These are phyloP conservation scores for Epinephelus moara DNA, from an alignment of 2,113 vertebrate genomes.

Conservation along the genomic window DNA sequence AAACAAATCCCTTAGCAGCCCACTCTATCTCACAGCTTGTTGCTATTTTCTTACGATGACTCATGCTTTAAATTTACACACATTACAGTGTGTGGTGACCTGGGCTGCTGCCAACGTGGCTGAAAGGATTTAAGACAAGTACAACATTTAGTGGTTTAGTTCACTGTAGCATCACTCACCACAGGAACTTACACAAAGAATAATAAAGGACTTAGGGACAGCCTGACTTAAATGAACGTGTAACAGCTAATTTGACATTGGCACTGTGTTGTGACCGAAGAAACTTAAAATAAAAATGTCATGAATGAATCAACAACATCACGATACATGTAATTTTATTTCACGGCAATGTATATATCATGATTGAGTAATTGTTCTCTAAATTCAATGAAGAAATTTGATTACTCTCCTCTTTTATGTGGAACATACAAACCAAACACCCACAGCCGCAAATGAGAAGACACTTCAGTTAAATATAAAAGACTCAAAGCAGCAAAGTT, in stretches of 20 bases:
- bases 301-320: neutral
- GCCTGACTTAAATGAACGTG: neutral
- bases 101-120: conserved; percentile 31
- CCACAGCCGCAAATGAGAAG: no score
- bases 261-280: neutral
- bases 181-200: conserved; percentile 12
- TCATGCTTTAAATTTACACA: conserved; percentile 54
- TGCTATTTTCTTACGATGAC: conserved; percentile 40
- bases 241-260: neutral
- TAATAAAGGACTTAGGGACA: neutral
- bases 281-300: neutral
- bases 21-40: conserved; percentile 20
- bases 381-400: no score
- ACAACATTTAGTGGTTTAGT: conserved; percentile 38
- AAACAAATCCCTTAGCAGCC: conserved; percentile 45
- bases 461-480: no score
- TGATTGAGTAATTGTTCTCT: no score
- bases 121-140: conserved; percentile 29
- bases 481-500: no score
- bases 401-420: no score
- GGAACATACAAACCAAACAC: no score
- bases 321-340: no score
- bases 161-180: conserved; percentile 23
- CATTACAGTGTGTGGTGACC: conserved; percentile 55
- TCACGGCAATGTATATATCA: no score